Conservation (phyloP, 2,113 vertebrate species). For the Corythaeola cristata region DNA sequence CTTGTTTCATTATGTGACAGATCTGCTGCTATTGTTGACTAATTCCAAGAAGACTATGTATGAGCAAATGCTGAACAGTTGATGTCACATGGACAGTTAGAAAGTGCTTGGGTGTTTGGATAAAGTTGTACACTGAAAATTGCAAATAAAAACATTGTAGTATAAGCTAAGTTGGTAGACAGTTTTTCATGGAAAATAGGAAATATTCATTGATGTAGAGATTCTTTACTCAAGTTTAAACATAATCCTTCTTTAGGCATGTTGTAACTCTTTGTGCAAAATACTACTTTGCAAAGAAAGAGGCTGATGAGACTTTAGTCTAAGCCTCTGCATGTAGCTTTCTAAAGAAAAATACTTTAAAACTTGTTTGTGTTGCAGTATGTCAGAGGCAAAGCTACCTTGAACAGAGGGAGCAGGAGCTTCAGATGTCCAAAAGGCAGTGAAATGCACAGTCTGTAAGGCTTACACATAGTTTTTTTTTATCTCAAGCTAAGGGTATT, state of each 20-base stretch:
- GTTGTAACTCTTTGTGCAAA: neutral
- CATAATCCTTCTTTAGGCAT: neutral
- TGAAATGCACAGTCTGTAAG: neutral
- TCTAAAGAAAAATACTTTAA: neutral
- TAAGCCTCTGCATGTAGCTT: neutral
- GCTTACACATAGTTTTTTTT: neutral
- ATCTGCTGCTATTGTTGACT: neutral
- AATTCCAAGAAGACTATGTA: neutral
- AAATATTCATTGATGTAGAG: neutral
- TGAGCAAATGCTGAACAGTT: neutral
- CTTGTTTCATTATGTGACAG: neutral
- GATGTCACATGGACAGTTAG: neutral
- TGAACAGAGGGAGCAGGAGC: neutral
- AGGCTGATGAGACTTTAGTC: neutral
- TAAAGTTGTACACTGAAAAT: neutral
- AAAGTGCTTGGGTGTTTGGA: neutral
- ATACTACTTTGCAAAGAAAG: neutral
- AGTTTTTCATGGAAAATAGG: neutral
- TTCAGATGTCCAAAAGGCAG: neutral
- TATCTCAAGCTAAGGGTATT: neutral
- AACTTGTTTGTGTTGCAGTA: neutral
- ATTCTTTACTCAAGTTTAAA: neutral
- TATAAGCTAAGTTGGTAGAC: neutral
- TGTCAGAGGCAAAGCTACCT: neutral
- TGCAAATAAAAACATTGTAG: neutral